phyloP scores from a whole-genome alignment of 2,113 vertebrate genomes.

The Todiramphus saurophagus region DNA sequence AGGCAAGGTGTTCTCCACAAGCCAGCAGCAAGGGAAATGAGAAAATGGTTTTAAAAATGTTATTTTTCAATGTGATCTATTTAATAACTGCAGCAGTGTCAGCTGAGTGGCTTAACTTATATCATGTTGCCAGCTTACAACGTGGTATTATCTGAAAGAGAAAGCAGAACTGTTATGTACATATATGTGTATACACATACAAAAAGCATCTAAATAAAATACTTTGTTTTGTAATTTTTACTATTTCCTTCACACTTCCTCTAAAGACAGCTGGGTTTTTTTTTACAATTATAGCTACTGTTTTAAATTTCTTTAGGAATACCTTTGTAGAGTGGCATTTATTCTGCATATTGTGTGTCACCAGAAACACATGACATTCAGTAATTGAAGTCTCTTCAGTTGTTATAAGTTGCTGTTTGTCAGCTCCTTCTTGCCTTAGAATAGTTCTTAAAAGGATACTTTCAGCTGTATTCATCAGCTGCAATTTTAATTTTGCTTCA shows the following conservation, averaged over 20 bases:
- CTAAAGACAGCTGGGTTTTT: not conserved
- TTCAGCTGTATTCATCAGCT: not conserved
- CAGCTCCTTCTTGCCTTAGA: not conserved
- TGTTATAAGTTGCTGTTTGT: not conserved
- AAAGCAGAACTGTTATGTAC: not conserved
- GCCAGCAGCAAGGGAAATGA: constrained; percentile 81
- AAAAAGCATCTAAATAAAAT: not conserved
- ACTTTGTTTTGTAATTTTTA: not conserved
- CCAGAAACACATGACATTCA: not conserved
- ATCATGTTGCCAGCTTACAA: constrained; percentile 2
- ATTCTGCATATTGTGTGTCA: not conserved
- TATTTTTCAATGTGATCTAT: constrained; percentile 75
- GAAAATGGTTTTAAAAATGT: constrained; percentile 77
- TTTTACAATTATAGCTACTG: not conserved
- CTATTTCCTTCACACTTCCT: not conserved
- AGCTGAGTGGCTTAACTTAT: constrained; percentile 65
- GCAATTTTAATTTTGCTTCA: constrained; percentile 16
- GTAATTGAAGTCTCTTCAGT: not conserved
- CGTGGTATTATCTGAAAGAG: not conserved
- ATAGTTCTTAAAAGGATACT: not conserved
- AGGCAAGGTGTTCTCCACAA: constrained; percentile 71
- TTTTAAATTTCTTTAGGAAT: not conserved
- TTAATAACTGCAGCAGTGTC: constrained; percentile 70
- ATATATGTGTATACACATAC: not conserved
- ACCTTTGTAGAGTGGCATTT: not conserved